Evolutionary conservation across 2,888 invertebrate species (phyloP), one percentile per base, ranked within the genome.

Genomic region (Dicranocentrus wangi): DNA sequence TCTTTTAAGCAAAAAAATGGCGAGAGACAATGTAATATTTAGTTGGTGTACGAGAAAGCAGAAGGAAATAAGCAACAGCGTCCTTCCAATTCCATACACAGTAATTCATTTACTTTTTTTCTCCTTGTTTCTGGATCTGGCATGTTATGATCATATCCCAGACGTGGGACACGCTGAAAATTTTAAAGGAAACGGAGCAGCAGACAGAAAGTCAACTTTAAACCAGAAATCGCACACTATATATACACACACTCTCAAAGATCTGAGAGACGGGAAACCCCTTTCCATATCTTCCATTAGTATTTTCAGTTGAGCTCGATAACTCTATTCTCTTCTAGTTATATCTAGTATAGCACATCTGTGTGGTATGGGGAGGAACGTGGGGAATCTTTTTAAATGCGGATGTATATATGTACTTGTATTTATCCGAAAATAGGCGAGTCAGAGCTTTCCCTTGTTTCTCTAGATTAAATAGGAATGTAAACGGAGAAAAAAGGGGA

Each of bases 401-500:
- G n/a, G n/a, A n/a, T n/a, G 39, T 13, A 8, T 39, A 39, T 13
- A 39, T 39, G 8, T 39, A 8, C 7, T 8, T 39, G 39, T 5
- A 58, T 5, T 8, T 17, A 21, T 42, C 15, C n/a, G 43, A 21
- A 65, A 65, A 43, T 39, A 65, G 17, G 42, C 65, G 65, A 42
- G 39, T 17, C 42, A 65, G 42, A 39, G 23, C 27, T 27, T 65
- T 21, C 21, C 42, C 17, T 60, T 60, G 7, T 23, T 25, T 55
- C 27, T 27, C 42, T 53, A 55, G 72, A 72, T 72, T 72, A 73
- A 73, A 73, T 53, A 28, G 28, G 65, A 65, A 51, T 28, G 61
- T 19, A 68, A 25, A 27, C n/a, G n/a, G n/a, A 23, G 43, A 42
- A 43, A 60, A 60, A 17, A 25, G 47, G 13, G 23, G 15, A 69